phyloP scores from a whole-genome alignment of 1,140 invertebrate species.

The Leguminivora glycinivorella region DNA sequence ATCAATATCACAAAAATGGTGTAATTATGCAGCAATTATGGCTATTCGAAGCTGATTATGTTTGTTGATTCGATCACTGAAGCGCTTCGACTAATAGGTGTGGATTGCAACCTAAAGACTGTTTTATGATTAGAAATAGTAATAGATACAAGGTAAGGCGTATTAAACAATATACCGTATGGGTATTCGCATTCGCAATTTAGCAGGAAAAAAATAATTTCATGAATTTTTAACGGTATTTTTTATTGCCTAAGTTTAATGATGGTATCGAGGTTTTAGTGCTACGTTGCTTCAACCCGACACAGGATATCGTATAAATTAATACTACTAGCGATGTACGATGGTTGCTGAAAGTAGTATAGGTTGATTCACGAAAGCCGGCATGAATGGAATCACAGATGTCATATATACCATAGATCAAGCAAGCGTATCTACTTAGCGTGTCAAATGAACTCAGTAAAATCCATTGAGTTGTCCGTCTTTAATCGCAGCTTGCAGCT shows the following conservation, averaged over 20 bases:
- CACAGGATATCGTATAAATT: neutral
- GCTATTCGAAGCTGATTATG: neutral
- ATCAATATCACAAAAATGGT: neutral
- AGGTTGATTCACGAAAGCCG: too few species aligned
- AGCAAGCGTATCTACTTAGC: too few species aligned
- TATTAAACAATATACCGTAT: neutral
- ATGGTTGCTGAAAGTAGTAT: too few species aligned
- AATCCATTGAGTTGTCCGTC: too few species aligned
- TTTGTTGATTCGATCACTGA: neutral
- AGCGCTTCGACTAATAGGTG: neutral
- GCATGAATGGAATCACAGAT: too few species aligned
- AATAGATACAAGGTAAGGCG: neutral
- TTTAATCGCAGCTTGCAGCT: too few species aligned
- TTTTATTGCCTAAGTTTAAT: neutral
- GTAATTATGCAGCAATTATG: neutral
- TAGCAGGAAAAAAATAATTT: conserved; percentile 2
- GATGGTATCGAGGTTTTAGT: neutral
- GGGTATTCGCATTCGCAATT: neutral
- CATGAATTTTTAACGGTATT: neutral
- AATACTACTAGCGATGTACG: neutral
- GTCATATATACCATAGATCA: too few species aligned
- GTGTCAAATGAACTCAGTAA: too few species aligned
- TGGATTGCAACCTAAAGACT: neutral
- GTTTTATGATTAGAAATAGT: conserved; percentile 16
- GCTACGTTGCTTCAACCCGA: neutral